These are phyloP conservation scores for Epirrhoe tristata DNA, from an alignment of 2,888 invertebrate species.

Conservation along the genomic window DNA sequence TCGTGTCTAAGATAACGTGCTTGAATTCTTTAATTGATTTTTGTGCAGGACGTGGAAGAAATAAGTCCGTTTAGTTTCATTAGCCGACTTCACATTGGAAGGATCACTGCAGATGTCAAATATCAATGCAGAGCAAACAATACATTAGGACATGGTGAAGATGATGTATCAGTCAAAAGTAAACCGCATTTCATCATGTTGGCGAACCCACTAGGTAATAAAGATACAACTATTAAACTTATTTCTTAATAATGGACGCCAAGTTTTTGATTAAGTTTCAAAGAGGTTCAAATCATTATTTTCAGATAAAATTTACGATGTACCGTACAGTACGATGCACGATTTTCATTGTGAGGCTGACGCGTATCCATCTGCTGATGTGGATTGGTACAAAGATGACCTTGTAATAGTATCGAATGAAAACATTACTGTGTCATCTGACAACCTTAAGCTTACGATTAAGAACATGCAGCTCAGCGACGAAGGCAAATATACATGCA, in stretches of 20 bases:
- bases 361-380: constrained; percentile 23
- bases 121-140: constrained; percentile 25
- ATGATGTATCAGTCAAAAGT: constrained; percentile 1
- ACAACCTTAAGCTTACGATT: constrained; percentile 12
- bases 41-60: constrained; percentile 2
- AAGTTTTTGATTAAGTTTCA: background rate
- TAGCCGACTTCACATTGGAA: constrained; percentile 13
- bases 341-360: constrained; percentile 14
- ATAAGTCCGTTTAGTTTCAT: constrained; percentile 7
- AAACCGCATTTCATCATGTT: constrained; percentile 12
- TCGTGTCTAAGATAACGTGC: background rate
- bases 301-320: constrained; percentile 7
- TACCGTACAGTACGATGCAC: background rate
- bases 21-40: background rate
- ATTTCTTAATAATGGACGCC: background rate
- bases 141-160: background rate
- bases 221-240: background rate
- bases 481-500: constrained; percentile 18
- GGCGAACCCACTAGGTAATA: constrained; percentile 16
- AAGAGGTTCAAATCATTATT: background rate
- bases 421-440: constrained; percentile 11
- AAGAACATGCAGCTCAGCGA: constrained; percentile 10
- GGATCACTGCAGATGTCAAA: constrained; percentile 15
- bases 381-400: constrained; percentile 25
- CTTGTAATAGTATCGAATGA: constrained; percentile 4